Evolutionary conservation across 2,113 vertebrate genomes (phyloP), one percentile per base, ranked within the genome.

Genomic region (Perognathus longimembris): DNA sequence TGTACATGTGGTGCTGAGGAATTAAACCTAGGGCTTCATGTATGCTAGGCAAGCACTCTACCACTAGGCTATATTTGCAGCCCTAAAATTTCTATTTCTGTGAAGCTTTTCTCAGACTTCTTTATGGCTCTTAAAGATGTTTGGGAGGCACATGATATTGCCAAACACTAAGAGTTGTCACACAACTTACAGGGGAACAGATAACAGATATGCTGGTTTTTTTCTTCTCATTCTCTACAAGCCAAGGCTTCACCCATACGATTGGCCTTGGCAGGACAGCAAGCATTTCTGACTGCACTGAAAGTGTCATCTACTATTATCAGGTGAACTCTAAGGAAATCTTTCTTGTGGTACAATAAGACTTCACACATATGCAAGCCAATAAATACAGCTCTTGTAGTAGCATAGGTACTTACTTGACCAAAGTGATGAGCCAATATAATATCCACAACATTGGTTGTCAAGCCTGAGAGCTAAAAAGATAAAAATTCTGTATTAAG

Each of bases 371-470:
- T 54, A 61, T 22, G 18, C 17, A 70, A 71, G 71, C 18, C n/a
- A 70, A 73, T 59, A 54, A 84, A 85, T 36, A 69, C 4, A 78
- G 20, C 32, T 85, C 70, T 84, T n/a, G 22, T n/a, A 64, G 7
- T 32, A 40, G 50, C 67, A 75, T 0, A 75, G 73, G 70, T 95
- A 98, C 99, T 99, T 98, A 99, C 99, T 20, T 98, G 97, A 85
- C 99, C 99, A 97, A 99, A 99, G 97, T 99, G 99, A 95, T 99
- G 99, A 6, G 97, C 98, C 98, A 99, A 98, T 96, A 99, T 99
- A 91, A 98, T 98, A 95, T 99, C 99, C 80, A 99, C 98, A 92
- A 99, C 96, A 97, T 98, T 99, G 92, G 98, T 99, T 73, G 99
- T 99, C 99, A 99, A 99, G 79, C 99, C 99, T 77, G 99, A 98